A percentile compares a stretch with the other conserved stretches of the same genome.
Conservation (phyloP, 2,888 invertebrate species). For the Erannis defoliaria region DNA sequence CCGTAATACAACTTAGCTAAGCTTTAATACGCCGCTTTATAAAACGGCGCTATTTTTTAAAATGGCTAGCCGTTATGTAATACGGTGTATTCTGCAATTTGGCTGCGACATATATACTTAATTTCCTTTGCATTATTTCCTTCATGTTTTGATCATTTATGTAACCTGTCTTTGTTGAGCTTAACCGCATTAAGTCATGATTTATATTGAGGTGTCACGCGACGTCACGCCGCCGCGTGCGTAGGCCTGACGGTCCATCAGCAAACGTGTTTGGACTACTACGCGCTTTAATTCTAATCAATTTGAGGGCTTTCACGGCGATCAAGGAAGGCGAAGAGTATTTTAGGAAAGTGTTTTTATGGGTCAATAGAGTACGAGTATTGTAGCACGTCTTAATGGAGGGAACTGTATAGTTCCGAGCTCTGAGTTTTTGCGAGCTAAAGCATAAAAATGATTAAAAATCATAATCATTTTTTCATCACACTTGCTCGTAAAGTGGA, state of each 20-base stretch:
- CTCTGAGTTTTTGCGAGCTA: too few species aligned
- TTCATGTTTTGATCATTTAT: slow-evolving; percentile 12
- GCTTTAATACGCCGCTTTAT: too few species aligned
- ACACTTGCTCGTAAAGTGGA: too few species aligned
- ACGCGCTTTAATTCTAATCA: slow-evolving; percentile 15
- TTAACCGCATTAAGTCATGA: slow-evolving; percentile 27
- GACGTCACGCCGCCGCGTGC: slow-evolving; percentile 29
- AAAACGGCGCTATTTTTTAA: too few species aligned
- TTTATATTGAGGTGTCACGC: slow-evolving; percentile 35
- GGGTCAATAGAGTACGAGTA: too few species aligned
- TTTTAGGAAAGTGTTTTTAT: slow-evolving; percentile 1
- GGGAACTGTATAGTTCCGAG: too few species aligned
- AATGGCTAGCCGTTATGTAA: too few species aligned
- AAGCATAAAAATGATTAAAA: too few species aligned
- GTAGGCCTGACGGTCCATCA: slow-evolving; percentile 44
- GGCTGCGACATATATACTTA: neutral
- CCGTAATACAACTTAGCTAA: too few species aligned
- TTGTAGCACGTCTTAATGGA: too few species aligned
- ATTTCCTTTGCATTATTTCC: slow-evolving; percentile 5
- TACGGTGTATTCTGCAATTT: too few species aligned
- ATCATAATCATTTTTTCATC: too few species aligned
- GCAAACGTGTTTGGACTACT: slow-evolving; percentile 40
- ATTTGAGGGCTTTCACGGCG: slow-evolving; percentile 9
- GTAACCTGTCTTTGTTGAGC: slow-evolving; percentile 20
- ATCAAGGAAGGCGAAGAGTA: neutral